phyloP scores from a whole-genome alignment of 2,888 invertebrate species.

The Luffia ferchaultella region DNA sequence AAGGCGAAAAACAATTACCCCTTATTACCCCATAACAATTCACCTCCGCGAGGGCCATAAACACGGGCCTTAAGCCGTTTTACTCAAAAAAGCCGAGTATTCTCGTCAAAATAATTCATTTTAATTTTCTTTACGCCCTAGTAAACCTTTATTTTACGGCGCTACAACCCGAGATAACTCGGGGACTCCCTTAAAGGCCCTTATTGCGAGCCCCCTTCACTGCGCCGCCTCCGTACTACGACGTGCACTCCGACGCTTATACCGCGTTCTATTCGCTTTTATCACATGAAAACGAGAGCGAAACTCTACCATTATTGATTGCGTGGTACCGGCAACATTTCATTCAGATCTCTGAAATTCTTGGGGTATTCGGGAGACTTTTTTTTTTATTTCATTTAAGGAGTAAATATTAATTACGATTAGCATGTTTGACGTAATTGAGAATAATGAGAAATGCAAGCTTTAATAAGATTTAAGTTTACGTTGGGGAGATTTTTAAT shows the following conservation, averaged over 20 bases:
- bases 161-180: constrained; percentile 53
- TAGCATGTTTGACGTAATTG: constrained; percentile 54
- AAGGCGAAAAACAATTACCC: constrained; percentile 41
- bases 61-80: constrained; percentile 26
- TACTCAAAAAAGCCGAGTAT: constrained; percentile 35
- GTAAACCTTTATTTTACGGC: constrained; percentile 66
- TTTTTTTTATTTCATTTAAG: constrained; percentile 28
- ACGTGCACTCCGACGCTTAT: constrained; percentile 1
- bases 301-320: not conserved
- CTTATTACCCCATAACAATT: constrained; percentile 44
- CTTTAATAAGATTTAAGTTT: constrained; percentile 39
- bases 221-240: constrained; percentile 20
- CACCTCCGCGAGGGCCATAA: constrained; percentile 29
- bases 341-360: constrained; percentile 15
- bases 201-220: constrained; percentile 36
- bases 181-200: constrained; percentile 56
- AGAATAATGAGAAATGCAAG: constrained; percentile 36
- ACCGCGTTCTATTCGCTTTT: not conserved
- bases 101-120: constrained; percentile 68
- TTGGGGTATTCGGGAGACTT: constrained; percentile 2
- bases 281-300: not conserved
- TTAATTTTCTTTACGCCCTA: constrained; percentile 65
- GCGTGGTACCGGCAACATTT: constrained; percentile 6
- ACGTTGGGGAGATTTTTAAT: constrained; percentile 21
- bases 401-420: constrained; percentile 61